A percentile compares a stretch with the other conserved stretches of the same genome.
These are phyloP conservation scores for Novumbra hubbsi DNA, from an alignment of 2,797 vertebrate genomes.

Conservation along the genomic window DNA sequence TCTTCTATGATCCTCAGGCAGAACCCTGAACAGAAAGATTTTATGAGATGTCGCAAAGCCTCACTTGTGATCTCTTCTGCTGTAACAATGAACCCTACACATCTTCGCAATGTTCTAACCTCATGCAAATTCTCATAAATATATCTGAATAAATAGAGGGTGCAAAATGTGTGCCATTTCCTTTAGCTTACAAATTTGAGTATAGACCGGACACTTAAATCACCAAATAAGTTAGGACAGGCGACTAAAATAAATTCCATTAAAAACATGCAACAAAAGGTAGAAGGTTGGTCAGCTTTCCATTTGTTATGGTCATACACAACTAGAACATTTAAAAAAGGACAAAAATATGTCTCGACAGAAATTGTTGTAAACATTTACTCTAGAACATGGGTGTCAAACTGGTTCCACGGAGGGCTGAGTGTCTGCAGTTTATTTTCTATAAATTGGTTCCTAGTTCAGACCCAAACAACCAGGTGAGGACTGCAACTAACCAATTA, in stretches of 20 bases:
- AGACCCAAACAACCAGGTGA: too few relatives aligned
- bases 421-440: too few relatives aligned
- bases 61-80: conserved; percentile 1
- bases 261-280: not conserved
- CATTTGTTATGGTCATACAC: not conserved
- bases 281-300: conserved; percentile 2
- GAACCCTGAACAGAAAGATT: conserved; percentile 3
- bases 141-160: not conserved
- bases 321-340: not conserved
- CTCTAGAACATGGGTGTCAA: too few relatives aligned
- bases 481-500: too few relatives aligned
- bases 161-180: not conserved
- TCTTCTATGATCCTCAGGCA: conserved; percentile 5
- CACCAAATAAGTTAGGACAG: not conserved
- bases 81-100: not conserved
- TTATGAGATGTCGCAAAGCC: not conserved
- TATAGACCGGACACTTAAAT: not conserved
- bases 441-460: too few relatives aligned
- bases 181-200: too few relatives aligned
- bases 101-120: not conserved
- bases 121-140: not conserved
- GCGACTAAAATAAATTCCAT: conserved; percentile 5
- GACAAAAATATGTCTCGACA: not conserved
- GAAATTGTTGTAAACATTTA: not conserved
- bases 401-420: too few relatives aligned